Evolutionary conservation across 2,888 invertebrate genomes (phyloP), one percentile per base, ranked within the genome.

Genomic region (Drosophila demipolita): DNA sequence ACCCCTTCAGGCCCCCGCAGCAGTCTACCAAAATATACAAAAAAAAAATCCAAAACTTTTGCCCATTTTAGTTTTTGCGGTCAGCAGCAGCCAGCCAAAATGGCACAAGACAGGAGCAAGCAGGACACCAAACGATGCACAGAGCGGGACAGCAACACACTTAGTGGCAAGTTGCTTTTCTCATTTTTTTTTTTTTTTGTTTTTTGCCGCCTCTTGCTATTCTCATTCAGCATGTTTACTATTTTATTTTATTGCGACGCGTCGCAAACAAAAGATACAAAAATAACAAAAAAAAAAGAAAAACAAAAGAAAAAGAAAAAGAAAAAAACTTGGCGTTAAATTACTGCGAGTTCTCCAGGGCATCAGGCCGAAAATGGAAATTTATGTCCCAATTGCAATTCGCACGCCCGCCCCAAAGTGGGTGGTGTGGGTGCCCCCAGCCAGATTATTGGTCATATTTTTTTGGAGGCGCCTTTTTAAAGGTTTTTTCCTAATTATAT

Each of bases 321-420:
- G 32, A 58, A 26, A 12, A 78, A 78, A 87, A 85, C 89, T 82
- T 89, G 78, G 87, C 90, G 87, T 87, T 88, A 87, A 87, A 87
- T 87, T 87, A 90, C 90, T 90, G 78, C 73, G 73, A 88, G 72
- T 71, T 80, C 87, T 82, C 90, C 78, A 66, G 87, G 90, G 87
- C 83, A 89, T 87, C 85, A 81, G 82, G 86, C 88, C 86, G 75
- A 88, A 87, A 87, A 87, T 88, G 90, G 87, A 83, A 87, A 87
- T 90, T 87, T 87, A 88, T 87, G 90, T 90, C 90, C 87, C 90
- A 88, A 88, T 87, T 90, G 87, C 87, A 88, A 80, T 86, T 82
- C 61, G 52, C 58, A 82, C 15, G 45, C 40, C 40, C 57, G 26
- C 38, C 20, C 40, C 33, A 42, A 45, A 50, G 49, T 54, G 71